These are phyloP conservation scores for Onychorhynchus coronatus DNA, from an alignment of 2,113 vertebrate genomes.

Conservation along the genomic window DNA sequence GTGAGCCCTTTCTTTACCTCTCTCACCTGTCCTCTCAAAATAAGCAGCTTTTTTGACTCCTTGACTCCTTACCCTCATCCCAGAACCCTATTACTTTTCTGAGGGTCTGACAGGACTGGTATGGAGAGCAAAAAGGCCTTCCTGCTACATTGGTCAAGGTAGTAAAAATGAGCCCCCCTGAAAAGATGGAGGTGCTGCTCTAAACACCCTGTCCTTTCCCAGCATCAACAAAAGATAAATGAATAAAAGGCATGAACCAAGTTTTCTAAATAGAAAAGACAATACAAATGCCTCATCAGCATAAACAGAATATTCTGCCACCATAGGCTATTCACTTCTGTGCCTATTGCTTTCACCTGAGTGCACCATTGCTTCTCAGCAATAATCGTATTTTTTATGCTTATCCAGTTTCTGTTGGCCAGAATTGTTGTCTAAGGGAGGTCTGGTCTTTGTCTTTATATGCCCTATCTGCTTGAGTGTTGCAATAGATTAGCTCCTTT, in stretches of 20 bases:
- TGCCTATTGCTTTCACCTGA: not conserved
- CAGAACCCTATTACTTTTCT: not conserved
- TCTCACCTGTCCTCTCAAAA: not conserved
- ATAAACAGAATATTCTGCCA: not conserved
- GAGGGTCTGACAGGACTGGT: not conserved
- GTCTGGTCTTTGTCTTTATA: not conserved
- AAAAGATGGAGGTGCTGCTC: not conserved
- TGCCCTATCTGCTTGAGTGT: not conserved
- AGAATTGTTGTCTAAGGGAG: not conserved
- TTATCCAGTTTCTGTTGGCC: not conserved
- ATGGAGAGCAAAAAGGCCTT: not conserved
- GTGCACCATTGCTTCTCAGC: not conserved
- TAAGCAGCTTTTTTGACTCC: not conserved
- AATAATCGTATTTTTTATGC: not conserved
- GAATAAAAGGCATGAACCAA: not conserved
- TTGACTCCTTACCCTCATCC: not conserved
- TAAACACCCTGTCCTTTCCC: not conserved
- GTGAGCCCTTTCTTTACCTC: not conserved
- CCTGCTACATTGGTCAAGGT: not conserved
- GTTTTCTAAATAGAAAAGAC: not conserved
- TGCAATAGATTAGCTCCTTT: not conserved
- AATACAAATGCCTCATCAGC: not conserved
- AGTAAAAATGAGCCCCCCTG: not conserved
- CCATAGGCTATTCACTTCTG: not conserved
- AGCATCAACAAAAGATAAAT: not conserved